phyloP scores from a whole-genome alignment of 2,888 invertebrate genomes.

The Cheilosia soror region DNA sequence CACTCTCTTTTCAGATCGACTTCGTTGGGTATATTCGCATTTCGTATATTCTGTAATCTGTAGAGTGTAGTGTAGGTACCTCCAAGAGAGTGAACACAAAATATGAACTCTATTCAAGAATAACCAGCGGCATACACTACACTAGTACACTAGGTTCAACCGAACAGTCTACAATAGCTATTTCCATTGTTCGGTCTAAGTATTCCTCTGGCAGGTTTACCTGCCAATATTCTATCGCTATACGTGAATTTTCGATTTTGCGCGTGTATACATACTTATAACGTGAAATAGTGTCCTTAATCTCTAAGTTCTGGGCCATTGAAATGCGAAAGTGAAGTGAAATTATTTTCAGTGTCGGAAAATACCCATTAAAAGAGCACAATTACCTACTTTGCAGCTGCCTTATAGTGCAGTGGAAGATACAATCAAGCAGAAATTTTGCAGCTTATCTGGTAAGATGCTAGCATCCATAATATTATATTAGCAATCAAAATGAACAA shows the following conservation, averaged over 20 bases:
- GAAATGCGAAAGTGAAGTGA: not conserved
- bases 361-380: not conserved
- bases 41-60: no score
- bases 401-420: not conserved
- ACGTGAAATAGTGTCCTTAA: not conserved
- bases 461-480: no score
- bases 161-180: not conserved
- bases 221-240: not conserved
- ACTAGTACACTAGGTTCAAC: not conserved
- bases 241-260: not conserved
- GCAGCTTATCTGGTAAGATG: no score
- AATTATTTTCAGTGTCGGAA: not conserved
- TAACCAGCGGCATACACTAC: not conserved
- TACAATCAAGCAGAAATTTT: no score
- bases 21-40: no score
- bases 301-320: not conserved
- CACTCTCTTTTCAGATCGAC: no score
- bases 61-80: not conserved
- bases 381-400: constrained; percentile 1
- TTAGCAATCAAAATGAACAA: no score
- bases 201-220: not conserved
- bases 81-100: not conserved
- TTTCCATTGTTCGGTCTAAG: not conserved
- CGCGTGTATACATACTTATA: not conserved
- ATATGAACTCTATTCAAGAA: no score